Percentiles rank a stretch among this genome's conserved stretches.
phyloP scores from a whole-genome alignment of 2,797 vertebrate species.

The Poecilia wingei region DNA sequence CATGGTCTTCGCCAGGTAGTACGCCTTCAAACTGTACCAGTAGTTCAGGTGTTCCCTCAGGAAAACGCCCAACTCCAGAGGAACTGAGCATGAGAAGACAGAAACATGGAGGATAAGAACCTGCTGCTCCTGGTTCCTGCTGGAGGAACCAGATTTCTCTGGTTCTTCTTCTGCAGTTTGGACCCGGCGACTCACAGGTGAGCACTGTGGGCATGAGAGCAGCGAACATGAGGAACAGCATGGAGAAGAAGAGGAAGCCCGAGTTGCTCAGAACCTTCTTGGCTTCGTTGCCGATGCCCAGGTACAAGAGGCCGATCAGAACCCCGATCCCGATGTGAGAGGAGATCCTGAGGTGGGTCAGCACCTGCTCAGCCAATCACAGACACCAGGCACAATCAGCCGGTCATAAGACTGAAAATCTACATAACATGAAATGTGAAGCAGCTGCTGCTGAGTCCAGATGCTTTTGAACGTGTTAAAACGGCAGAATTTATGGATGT shows the following conservation, averaged over 20 bases:
- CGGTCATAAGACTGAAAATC: neutral
- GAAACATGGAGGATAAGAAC: neutral
- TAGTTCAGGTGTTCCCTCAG: slow-evolving; percentile 95
- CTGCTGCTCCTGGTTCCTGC: neutral
- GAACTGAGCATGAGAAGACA: slow-evolving; percentile 79
- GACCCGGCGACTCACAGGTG: slow-evolving; percentile 96
- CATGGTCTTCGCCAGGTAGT: slow-evolving; percentile 96
- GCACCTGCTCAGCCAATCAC: slow-evolving; percentile 79
- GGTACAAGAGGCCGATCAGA: slow-evolving; percentile 93
- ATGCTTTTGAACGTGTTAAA: neutral
- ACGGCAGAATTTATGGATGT: neutral
- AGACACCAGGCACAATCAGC: neutral
- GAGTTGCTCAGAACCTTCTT: slow-evolving; percentile 98
- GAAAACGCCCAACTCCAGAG: slow-evolving; percentile 94
- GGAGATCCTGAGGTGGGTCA: slow-evolving; percentile 92
- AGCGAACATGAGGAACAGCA: slow-evolving; percentile 97
- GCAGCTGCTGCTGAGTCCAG: neutral
- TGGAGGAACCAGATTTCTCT: neutral
- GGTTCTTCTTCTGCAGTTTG: neutral
- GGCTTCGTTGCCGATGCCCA: slow-evolving; percentile 93
- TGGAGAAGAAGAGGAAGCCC: slow-evolving; percentile 98
- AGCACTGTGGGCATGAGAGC: slow-evolving; percentile 97
- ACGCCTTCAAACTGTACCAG: slow-evolving; percentile 97
- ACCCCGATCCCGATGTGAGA: slow-evolving; percentile 93
- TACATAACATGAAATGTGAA: neutral